Base-by-base conservation (phyloP, 1,140 invertebrate genomes). In the Halesus radiatus region DNA sequence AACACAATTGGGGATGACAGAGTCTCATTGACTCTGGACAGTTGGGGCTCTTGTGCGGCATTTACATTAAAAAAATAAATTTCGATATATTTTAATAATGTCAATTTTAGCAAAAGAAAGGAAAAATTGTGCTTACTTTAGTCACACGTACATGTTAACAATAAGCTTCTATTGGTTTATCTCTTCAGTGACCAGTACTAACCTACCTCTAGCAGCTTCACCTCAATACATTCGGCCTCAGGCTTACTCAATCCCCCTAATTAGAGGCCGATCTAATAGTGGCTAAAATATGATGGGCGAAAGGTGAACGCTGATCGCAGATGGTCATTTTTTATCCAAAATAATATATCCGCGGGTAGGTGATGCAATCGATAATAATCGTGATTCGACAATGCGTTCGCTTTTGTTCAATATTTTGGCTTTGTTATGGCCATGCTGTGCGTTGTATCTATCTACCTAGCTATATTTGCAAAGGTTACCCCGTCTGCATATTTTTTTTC, bases 261-360 rank as follows among this genome's bases (percentile, higher is more conserved):
- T 76, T 76, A 76, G 29, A 37, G 45, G 32, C 73, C 73, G 13
- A 76, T 60, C 29, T 58, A 60, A 60, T 37, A 45, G 37, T 26
- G 45, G 10, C 50, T 23, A 53, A 54, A 54, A 73, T 54, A 73
- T 73, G 22, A 53, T 73, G 8, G 22, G 22, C 52, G 52, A 73
- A 73, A 73, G 70, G 70, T 73, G 70, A 73, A 18, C 45, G 16
- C 13, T 32, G 20, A 73, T 56, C 70, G 70, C 70, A 73, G 70
- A 73, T 73, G 70, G 45, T 73, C 8, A 23, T 73, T 73, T 73
- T 73, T 54, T 73, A 20, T 54, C 66, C 60, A 23, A 64, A 64
- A 56, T 56, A 20, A 29, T n/a, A n/a, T n/a, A 64, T 64, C 32
- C 7, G 32, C 7, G 32, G 60, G 15, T 23, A 64, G 60, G 60